Conservation (phyloP, 2,797 vertebrate species). For the Platyrinchus mystaceus region DNA sequence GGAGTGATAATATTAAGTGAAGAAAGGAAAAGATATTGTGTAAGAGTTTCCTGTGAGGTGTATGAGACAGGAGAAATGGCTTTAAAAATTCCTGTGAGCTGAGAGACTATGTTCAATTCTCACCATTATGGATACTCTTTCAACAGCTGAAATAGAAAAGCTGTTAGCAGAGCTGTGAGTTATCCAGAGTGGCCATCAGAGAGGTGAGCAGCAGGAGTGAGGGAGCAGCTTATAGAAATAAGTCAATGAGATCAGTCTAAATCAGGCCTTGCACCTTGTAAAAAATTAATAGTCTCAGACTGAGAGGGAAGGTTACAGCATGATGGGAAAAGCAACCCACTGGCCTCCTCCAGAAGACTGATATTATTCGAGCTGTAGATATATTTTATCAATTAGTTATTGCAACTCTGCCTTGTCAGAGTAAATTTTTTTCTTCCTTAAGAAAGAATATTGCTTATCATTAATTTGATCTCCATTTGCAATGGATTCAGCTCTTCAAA, state of each 20-base stretch:
- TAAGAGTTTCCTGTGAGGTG: not conserved
- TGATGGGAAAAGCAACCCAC: not conserved
- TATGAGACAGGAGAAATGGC: not conserved
- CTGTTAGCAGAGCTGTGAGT: not conserved
- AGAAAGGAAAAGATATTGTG: not conserved
- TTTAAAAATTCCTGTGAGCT: not conserved
- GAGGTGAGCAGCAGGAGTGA: not conserved
- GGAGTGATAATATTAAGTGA: not conserved
- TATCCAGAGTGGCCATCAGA: not conserved
- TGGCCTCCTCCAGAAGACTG: not conserved
- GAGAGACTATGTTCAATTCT: not conserved
- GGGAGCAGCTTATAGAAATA: not conserved
- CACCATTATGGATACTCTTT: not conserved
- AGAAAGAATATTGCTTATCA: not conserved
- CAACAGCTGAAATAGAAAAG: not conserved
- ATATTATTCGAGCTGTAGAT: not conserved
- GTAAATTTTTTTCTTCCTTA: not conserved
- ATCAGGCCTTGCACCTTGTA: constrained; percentile 19
- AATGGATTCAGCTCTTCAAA: not conserved
- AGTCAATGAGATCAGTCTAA: constrained; percentile 26
- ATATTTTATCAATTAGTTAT: not conserved
- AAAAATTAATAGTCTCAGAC: constrained; percentile 17
- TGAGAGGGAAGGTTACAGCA: not conserved
- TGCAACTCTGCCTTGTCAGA: not conserved
- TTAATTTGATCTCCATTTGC: not conserved